Percentiles rank a stretch among this genome's conserved stretches.
These are phyloP conservation scores for Anoplolepis gracilipes DNA, from an alignment of 1,140 invertebrate genomes.

Conservation along the genomic window DNA sequence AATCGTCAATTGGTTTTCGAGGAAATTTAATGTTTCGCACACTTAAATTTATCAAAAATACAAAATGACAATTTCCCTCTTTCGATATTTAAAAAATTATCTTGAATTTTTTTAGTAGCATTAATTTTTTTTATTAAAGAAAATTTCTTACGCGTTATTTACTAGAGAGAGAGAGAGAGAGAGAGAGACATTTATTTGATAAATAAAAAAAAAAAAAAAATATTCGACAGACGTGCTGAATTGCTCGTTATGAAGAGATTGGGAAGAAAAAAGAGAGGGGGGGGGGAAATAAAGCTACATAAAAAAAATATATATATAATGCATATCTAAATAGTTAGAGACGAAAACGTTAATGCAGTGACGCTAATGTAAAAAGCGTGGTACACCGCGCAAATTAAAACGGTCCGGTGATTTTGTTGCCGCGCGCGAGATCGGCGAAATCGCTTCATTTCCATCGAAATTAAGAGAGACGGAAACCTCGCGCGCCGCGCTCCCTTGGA, in stretches of 20 bases:
- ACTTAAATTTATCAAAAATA: neutral
- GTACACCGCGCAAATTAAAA: slow-evolving; percentile 16
- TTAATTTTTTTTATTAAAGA: too few relatives aligned
- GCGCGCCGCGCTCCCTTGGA: slow-evolving; percentile 15
- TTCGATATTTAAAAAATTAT: too few relatives aligned
- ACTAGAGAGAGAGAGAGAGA: too few relatives aligned
- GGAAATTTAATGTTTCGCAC: neutral
- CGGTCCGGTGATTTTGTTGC: neutral
- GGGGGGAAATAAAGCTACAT: neutral
- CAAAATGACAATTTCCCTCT: neutral
- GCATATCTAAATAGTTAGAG: neutral
- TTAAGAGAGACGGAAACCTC: slow-evolving; percentile 50
- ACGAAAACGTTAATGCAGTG: neutral
- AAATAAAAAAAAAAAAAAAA: too few relatives aligned
- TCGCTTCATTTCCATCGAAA: slow-evolving; percentile 58
- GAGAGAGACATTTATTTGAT: too few relatives aligned
- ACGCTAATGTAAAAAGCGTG: neutral
- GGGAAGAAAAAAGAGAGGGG: neutral
- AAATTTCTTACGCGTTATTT: too few relatives aligned
- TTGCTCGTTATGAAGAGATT: too few relatives aligned
- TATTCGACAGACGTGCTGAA: too few relatives aligned
- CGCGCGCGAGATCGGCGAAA: slow-evolving; percentile 34
- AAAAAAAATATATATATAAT: neutral
- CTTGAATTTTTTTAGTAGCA: too few relatives aligned
- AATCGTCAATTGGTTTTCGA: neutral